Evolutionary conservation across 2,113 vertebrate genomes (phyloP), one percentile per base, ranked within the genome.

Genomic region (Piaya cayana): DNA sequence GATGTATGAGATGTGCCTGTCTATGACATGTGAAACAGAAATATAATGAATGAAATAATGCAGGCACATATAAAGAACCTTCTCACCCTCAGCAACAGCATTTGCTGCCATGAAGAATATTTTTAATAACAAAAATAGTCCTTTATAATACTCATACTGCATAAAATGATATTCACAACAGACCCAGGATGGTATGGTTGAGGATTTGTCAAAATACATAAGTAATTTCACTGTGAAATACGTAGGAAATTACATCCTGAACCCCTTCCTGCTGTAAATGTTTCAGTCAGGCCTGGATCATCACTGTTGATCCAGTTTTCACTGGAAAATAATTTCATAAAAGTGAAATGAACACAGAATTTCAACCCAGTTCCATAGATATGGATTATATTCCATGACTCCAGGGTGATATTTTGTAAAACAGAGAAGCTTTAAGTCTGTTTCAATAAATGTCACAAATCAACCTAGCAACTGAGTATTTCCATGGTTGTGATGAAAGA

Each of bases 1-100:
- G 95, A 97, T 96, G 43, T 71, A 97, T 97, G 91, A 86, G 82
- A 88, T 86, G 59, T 87, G 82, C 67, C 71, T 76, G 62, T 26
- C 36, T 62, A 11, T 80, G 72, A 82, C 83, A 93, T 1, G 17
- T 82, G 83, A 95, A 96, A 92, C 89, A 93, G 90, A 91, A 93
- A 88, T 70, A 75, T 86, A 88, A 90, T 50, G 85, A 86, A 95
- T 63, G 39, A 91, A 93, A 94, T 67, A 82, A 86, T 20, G 37
- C 36, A 76, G 55, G 59, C 32, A 65, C 52, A 27, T 60, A 82
- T 74, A 76, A 90, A 82, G 25, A 21, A 8, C 9, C 16, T 85
- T 59, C 53, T 69, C 56, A 82, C 23, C 8, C 39, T 29, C 34
- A 86, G 90, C 67, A 96, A 85, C 43, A 70, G 43, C 4, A 15